phyloP scores from a whole-genome alignment of 2,888 invertebrate species.

The Drosophila lacicola region DNA sequence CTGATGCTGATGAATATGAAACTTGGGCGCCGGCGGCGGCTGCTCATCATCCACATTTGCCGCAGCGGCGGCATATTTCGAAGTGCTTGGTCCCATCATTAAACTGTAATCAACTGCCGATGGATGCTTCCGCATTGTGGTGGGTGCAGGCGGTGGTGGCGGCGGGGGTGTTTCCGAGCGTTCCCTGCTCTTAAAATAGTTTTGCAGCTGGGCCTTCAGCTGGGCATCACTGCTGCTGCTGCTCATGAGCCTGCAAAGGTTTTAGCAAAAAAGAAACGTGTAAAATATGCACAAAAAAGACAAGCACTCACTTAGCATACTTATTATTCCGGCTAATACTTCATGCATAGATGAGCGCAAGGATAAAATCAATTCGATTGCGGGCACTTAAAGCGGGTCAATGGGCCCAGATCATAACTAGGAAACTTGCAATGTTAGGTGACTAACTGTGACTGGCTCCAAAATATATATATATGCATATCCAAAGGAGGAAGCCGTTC shows the following conservation, averaged over 20 bases:
- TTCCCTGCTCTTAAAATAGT: conserved; percentile 55
- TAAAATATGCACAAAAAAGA: conserved; percentile 10
- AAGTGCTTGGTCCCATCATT: conserved; percentile 67
- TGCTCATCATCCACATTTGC: conserved; percentile 23
- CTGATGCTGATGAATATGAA: conserved; percentile 15
- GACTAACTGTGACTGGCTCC: no score
- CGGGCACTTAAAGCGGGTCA: conserved; percentile 6
- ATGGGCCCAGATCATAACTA: conserved; percentile 24
- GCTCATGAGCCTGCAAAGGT: conserved; percentile 60
- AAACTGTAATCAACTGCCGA: conserved; percentile 13
- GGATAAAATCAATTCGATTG: conserved; percentile 9
- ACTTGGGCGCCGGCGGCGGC: conserved; percentile 47
- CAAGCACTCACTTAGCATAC: conserved; percentile 39
- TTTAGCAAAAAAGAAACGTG: conserved; percentile 9
- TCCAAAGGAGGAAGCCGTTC: no score
- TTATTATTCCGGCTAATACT: conserved; percentile 50
- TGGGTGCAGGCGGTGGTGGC: conserved; percentile 57
- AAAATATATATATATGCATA: no score
- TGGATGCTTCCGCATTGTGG: conserved; percentile 26
- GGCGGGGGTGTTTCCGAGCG: conserved; percentile 70
- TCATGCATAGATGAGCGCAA: conserved; percentile 39
- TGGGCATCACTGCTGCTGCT: conserved; percentile 85
- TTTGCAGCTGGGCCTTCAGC: conserved; percentile 73
- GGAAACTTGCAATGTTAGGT: no score
- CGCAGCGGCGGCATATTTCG: conserved; percentile 56